Evolutionary conservation across 2,888 invertebrate species (phyloP), one percentile per base, ranked within the genome.

Genomic region (Eustalomyia histrio): DNA sequence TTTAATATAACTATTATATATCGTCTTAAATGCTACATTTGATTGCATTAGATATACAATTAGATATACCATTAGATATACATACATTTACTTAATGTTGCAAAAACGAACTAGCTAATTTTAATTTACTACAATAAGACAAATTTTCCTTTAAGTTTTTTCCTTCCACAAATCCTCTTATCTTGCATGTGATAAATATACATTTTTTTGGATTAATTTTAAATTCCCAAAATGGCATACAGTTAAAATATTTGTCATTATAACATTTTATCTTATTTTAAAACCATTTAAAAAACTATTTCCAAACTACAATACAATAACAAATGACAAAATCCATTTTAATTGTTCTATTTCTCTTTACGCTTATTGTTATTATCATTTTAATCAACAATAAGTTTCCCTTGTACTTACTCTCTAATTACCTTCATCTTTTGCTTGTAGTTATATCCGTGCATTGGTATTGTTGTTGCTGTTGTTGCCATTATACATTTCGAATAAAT

Each of bases 341-440:
- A 76, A 78, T 75, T 81, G 69, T 53, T 57, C 55, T 47, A 10
- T 60, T 67, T 57, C 57, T 65, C 43, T 47, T 76, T 53, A n/a
- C 43, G 4, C 43, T 50, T 33, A 24, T 29, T n/a, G 16, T 33
- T 71, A 35, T 78, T 72, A 78, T 78, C 72, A 72, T 78, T 55
- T 61, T 50, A 60, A 78, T 78, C 72, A 72, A 78, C 72, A 78
- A 72, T 78, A 78, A 78, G 65, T 72, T 72, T 60, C 60, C 33
- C 43, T n/a, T 58, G 29, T 65, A 47, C 52, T 60, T 65, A 60
- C 60, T 67, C 47, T 61, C 60, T 78, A 78, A 78, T 78, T 78
- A 78, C 78, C 78, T 72, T 72, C 78, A 78, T 78, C 64, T 65
- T 72, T 6, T 6, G 7, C 3, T 6, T 29, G 29, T 65, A 16